Base-by-base conservation (phyloP, 2,888 invertebrate genomes). In the Pachliopta kotzebuea region DNA sequence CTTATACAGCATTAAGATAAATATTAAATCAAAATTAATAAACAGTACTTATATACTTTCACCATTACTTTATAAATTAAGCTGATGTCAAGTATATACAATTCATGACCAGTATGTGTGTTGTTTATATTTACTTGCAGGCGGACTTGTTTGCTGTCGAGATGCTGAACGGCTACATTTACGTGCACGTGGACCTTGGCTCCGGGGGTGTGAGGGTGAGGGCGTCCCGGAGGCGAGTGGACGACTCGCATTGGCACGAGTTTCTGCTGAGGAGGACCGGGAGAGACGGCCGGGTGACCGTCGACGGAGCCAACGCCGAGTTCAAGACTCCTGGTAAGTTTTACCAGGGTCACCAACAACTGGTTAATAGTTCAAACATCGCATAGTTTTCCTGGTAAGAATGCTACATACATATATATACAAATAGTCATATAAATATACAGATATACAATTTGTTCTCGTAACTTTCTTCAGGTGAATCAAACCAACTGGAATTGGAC, bases 111-210 rank as follows among this genome's bases (percentile, higher is more conserved):
- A 14, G 37, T 37, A 37, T 14, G 37, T 37, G 37, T 37, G 37
- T 11, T 37, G 37, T 37, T n/a, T 37, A 11, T 11, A 14, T 37
- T 14, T 8, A 37, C 1, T 37, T n/a, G 37, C 92, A 97, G 96
- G 94, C 96, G 60, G 98, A 99, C 83, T 94, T 98, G 61, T 97
- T 99, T 79, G 98, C 98, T 2, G 95, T 99, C 72, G 99, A 99
- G 86, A 93, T 99, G 73, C 93, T 98, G 70, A 97, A 97, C 72
- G 98, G 99, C 0, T 97, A 98, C 83, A 95, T 99, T 69, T 98
- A 97, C 88, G 94, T 98, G 24, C 96, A 98, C 75, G 91, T 98
- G 76, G 98, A 98, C 80, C 93, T 99, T 56, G 99, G 99, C 0
- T 97, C 98, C 4, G 98, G 98, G 0, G 95, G 97, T 0, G 94